Evolutionary conservation across 2,113 vertebrate species (phyloP).

Genomic region (Campylomormyrus tamandua): DNA sequence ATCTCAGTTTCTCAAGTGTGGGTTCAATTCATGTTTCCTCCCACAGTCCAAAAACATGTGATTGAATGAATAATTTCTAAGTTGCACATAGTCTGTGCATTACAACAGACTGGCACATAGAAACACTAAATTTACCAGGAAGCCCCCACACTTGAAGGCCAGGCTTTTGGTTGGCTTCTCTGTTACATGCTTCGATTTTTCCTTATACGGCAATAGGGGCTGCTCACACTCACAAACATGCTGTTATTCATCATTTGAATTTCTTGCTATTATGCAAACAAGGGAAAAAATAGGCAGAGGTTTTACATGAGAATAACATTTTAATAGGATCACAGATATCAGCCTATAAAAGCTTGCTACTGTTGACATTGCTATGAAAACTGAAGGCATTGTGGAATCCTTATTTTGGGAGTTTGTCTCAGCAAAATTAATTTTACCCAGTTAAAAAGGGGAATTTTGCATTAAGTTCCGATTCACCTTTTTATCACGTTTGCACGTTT

Average conservation of each 20-base stretch:
- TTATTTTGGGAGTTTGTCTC: background rate
- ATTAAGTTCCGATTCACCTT: background rate
- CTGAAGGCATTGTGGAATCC: background rate
- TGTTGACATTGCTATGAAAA: background rate
- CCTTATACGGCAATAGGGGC: background rate
- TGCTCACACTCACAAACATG: background rate
- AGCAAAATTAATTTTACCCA: background rate
- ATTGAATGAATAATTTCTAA: background rate
- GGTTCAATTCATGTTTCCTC: background rate
- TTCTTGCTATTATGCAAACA: background rate
- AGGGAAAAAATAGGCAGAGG: background rate
- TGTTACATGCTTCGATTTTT: background rate
- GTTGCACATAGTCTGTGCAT: background rate
- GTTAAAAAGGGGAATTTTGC: background rate
- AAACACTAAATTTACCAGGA: background rate
- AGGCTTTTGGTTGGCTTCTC: background rate
- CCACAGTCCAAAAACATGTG: background rate
- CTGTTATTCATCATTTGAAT: background rate
- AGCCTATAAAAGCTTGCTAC: background rate
- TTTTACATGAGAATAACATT: background rate
- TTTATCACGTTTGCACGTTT: background rate
- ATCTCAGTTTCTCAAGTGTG: background rate
- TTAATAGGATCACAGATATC: background rate
- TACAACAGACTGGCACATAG: background rate
- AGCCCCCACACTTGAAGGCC: background rate